Evolutionary conservation across 2,113 vertebrate genomes (phyloP), one percentile per base, ranked within the genome.

Genomic region (Lipotes vexillifer): DNA sequence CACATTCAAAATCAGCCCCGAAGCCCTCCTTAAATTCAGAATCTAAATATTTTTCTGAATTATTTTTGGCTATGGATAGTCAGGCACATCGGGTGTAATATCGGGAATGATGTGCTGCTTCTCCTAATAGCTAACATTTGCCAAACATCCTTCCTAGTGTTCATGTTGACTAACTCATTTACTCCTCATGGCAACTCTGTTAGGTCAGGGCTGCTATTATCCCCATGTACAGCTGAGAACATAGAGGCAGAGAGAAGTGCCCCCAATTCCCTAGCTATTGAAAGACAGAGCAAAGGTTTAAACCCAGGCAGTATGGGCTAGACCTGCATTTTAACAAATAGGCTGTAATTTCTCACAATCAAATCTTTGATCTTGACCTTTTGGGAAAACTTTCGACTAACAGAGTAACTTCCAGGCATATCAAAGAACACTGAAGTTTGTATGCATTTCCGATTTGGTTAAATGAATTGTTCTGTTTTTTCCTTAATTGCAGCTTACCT

Each of bases 401-500:
- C 21, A 77, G 29, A 86, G 31, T 69, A 71, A 90, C 85, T 90
- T 92, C 86, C 72, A 41, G 17, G 66, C 68, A 71, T 63, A 46
- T 57, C 81, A 83, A 93, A 90, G 66, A 86, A 69, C 21, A 46
- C 27, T 75, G 49, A 46, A 65, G 57, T 74, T 71, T 78, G 25
- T 77, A 71, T 93, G 49, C 41, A 20, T 87, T 91, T 88, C 74
- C 2, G 0, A 78, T 87, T 77, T 27, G 20, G 66, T 46, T 29
- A 92, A 89, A 85, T 52, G 38, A 68, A 83, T 90, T 57, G 68
- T 57, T 86, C 80, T 96, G 77, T 90, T 85, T 89, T 94, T 86
- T 41, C 86, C 81, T 90, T 65, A 8, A 29, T 44, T 31, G 44
- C 77, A 72, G 38, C 82, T 7, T 17, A 71, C 41, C 81, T 90